A percentile compares a stretch with the other conserved stretches of the same genome.
These are phyloP conservation scores for Toxotes jaculatrix DNA, from an alignment of 2,113 vertebrate species.

Conservation along the genomic window DNA sequence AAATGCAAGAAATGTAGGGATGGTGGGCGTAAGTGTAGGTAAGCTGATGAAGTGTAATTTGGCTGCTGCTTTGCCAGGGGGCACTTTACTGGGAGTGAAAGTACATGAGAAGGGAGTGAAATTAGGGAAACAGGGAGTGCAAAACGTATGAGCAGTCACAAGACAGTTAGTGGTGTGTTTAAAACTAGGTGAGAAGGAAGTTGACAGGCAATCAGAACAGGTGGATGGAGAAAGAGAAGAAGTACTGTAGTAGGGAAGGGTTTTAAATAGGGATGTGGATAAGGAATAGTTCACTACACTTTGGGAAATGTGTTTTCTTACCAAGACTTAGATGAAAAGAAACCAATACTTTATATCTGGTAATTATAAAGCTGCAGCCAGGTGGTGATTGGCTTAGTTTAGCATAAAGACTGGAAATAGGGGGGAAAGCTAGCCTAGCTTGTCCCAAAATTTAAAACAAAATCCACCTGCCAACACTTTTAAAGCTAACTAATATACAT, in stretches of 20 bases:
- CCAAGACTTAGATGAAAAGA: background rate
- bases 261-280: background rate
- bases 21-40: background rate
- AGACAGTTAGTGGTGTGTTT: slow-evolving; percentile 12
- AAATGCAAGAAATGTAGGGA: background rate
- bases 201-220: slow-evolving; percentile 13
- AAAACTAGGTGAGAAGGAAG: background rate
- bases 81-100: background rate
- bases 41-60: background rate
- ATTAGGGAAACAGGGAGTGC: background rate
- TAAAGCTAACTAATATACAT: background rate
- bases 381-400: background rate
- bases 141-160: background rate
- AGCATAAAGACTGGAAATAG: background rate
- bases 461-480: background rate
- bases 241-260: background rate
- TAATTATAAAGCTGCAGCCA: background rate
- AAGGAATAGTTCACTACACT: background rate
- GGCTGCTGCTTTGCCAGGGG: background rate
- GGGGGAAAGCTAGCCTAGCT: background rate
- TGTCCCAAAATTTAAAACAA: background rate
- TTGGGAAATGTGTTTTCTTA: background rate
- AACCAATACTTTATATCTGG: background rate
- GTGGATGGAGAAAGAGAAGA: background rate
- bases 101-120: slow-evolving; percentile 3